Percentiles rank a stretch among this genome's conserved stretches.
phyloP scores from a whole-genome alignment of 2,113 vertebrate genomes.

The Enhydra lutris region DNA sequence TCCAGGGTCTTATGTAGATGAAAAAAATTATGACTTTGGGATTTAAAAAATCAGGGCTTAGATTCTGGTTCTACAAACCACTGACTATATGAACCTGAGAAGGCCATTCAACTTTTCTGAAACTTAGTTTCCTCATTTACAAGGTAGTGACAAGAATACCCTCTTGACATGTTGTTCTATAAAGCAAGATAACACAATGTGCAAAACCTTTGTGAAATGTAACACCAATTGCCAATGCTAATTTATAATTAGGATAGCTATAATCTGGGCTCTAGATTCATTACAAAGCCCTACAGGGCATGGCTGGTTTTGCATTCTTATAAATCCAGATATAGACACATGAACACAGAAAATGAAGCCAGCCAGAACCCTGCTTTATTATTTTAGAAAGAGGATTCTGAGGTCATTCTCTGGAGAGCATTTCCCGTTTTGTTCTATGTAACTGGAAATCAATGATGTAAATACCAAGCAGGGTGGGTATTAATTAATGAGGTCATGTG shows the following conservation, averaged over 20 bases:
- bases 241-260: background rate
- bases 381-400: background rate
- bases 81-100: background rate
- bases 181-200: background rate
- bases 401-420: background rate
- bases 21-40: background rate
- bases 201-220: background rate
- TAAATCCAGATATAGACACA: background rate
- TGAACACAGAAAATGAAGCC: background rate
- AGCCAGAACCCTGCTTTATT: background rate
- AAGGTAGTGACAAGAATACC: background rate
- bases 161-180: background rate
- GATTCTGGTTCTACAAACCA: background rate
- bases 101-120: background rate
- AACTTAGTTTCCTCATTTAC: background rate
- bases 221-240: background rate
- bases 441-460: constrained; percentile 17
- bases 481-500: constrained; percentile 52
- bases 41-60: background rate
- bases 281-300: background rate
- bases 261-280: background rate
- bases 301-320: background rate
- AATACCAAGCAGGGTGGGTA: background rate
- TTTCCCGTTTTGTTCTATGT: background rate
- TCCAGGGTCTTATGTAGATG: background rate